Evolutionary conservation across 2,888 invertebrate species (phyloP).

Genomic region (Melikaiella ostensackeni): DNA sequence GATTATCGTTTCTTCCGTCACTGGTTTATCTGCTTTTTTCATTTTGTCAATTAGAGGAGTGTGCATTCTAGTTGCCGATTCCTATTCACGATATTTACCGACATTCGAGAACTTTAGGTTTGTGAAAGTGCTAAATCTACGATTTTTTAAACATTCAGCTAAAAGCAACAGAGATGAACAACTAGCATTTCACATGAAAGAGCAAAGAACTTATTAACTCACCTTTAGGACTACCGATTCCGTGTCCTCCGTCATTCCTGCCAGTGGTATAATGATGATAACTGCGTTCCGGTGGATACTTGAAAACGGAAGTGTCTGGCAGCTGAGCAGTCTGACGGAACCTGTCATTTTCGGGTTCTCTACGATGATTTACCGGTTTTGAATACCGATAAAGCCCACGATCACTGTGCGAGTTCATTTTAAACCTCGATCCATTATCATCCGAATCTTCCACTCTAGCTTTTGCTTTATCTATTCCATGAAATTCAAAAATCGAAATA

Average conservation of each 20-base stretch:
- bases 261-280: conserved; percentile 24
- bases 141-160: too few species aligned
- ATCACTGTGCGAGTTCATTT: conserved; percentile 2
- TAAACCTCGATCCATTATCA: conserved; percentile 15
- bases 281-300: conserved; percentile 28
- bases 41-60: background rate
- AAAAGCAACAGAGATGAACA: too few species aligned
- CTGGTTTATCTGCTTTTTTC: background rate
- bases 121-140: background rate
- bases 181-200: background rate
- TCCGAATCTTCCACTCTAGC: background rate
- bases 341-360: conserved; percentile 23
- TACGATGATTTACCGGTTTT: background rate
- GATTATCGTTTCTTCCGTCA: too few species aligned
- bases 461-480: conserved; percentile 17
- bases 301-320: conserved; percentile 25
- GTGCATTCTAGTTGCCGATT: background rate
- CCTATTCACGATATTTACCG: background rate
- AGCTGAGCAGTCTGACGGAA: conserved; percentile 11
- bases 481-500: conserved; percentile 18
- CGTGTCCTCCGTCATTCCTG: conserved; percentile 22
- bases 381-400: background rate
- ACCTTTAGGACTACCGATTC: conserved; percentile 17
- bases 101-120: background rate
- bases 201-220: background rate